Conservation (phyloP, 2,888 invertebrate genomes). For the Auanema sp. region DNA sequence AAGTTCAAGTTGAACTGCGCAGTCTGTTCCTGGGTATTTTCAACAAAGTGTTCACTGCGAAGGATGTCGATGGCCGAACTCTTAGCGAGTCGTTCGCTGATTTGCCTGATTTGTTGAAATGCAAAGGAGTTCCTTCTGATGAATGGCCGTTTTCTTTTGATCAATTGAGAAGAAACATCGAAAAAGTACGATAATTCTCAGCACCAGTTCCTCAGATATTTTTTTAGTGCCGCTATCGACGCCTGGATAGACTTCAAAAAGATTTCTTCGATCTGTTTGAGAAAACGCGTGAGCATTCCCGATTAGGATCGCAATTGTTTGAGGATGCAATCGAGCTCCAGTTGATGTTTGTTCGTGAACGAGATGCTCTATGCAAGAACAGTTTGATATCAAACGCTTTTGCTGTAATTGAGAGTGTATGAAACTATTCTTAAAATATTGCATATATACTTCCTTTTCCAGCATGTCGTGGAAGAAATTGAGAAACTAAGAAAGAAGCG, state of each 20-base stretch:
- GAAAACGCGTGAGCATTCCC: constrained; percentile 79
- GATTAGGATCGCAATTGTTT: constrained; percentile 86
- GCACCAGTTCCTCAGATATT: not conserved
- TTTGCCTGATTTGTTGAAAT: constrained; percentile 76
- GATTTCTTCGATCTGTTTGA: constrained; percentile 93
- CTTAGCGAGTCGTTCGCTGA: constrained; percentile 91
- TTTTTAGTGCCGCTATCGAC: constrained; percentile 78
- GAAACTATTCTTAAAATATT: not conserved
- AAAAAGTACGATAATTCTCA: constrained; percentile 67
- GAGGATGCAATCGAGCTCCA: constrained; percentile 93
- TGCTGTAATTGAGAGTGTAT: constrained; percentile 70
- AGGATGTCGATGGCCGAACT: constrained; percentile 93
- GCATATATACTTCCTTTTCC: not conserved
- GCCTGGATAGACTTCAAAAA: constrained; percentile 82
- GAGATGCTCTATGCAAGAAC: constrained; percentile 77
- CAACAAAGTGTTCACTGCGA: constrained; percentile 90
- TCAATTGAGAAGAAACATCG: constrained; percentile 86
- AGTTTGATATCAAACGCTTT: constrained; percentile 85
- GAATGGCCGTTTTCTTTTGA: constrained; percentile 82
- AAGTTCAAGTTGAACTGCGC: constrained; percentile 76
- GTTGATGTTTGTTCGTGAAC: constrained; percentile 78
- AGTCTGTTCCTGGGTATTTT: constrained; percentile 87
- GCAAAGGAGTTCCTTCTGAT: constrained; percentile 67
- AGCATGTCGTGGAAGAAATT: constrained; percentile 17
- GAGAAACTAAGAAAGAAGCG: constrained; percentile 20